Conservation (phyloP, 2,797 vertebrate species). For the Phaenicophaeus curvirostris region DNA sequence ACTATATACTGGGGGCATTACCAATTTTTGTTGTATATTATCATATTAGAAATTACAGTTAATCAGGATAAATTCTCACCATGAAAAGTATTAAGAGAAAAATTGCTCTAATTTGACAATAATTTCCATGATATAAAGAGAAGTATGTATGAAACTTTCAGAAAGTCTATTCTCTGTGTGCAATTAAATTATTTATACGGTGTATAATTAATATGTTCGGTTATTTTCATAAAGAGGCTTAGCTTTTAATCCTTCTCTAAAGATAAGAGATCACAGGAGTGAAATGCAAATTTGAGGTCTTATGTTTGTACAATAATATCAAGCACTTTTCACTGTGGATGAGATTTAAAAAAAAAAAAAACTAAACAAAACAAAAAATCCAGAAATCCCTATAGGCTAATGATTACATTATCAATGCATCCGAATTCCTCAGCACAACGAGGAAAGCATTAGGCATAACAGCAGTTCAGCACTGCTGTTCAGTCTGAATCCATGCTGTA, state of each 20-base stretch:
- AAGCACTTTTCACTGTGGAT: slow-evolving; percentile 4
- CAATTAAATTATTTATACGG: slow-evolving; percentile 50
- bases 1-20: not conserved
- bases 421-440: slow-evolving; percentile 3
- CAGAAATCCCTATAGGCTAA: slow-evolving; percentile 6
- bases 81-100: not conserved
- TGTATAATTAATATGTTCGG: slow-evolving; percentile 53
- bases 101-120: not conserved
- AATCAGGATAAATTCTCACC: not conserved
- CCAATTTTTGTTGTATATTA: not conserved
- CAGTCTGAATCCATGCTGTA: not conserved
- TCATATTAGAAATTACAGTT: not conserved
- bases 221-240: slow-evolving; percentile 63
- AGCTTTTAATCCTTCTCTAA: slow-evolving; percentile 60
- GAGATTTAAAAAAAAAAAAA: not conserved
- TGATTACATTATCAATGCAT: slow-evolving; percentile 22
- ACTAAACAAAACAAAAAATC: not conserved
- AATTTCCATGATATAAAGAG: not conserved
- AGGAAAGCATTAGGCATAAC: not conserved
- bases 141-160: slow-evolving; percentile 20
- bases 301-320: slow-evolving; percentile 43
- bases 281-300: slow-evolving; percentile 54
- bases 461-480: not conserved
- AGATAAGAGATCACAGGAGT: slow-evolving; percentile 57
- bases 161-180: slow-evolving; percentile 27